Evolutionary conservation across 2,113 vertebrate genomes (phyloP).

Genomic region (Pelmatolapia mariae): DNA sequence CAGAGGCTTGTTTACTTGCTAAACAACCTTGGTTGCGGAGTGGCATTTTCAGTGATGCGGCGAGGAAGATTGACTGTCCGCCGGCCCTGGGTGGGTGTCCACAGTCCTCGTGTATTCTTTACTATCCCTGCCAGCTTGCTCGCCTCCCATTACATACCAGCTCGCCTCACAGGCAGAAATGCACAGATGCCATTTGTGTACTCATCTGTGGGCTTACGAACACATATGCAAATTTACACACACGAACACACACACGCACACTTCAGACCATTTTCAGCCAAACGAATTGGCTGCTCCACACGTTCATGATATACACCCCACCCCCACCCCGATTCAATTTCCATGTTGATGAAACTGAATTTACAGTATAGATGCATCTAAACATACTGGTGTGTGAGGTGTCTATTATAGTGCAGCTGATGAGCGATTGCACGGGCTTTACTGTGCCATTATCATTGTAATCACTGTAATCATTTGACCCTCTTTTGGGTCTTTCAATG

Average conservation of each 20-base stretch:
- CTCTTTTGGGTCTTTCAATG: conserved; percentile 40
- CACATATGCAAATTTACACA: conserved; percentile 34
- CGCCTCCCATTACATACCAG: conserved; percentile 34
- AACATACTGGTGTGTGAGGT: conserved; percentile 30
- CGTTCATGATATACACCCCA: conserved; percentile 27
- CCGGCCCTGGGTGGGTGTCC: conserved; percentile 31
- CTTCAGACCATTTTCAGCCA: conserved; percentile 39
- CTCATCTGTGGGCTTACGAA: conserved; percentile 44
- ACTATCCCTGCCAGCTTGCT: conserved; percentile 35
- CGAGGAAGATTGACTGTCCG: conserved; percentile 58
- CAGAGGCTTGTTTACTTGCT: conserved; percentile 64
- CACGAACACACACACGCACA: neutral
- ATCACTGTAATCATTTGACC: conserved; percentile 64
- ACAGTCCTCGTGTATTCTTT: conserved; percentile 31
- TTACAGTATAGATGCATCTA: conserved; percentile 59
- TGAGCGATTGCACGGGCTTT: conserved; percentile 46
- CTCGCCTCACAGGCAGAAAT: conserved; percentile 28
- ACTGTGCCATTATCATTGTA: conserved; percentile 48
- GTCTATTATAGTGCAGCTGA: conserved; percentile 28
- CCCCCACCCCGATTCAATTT: conserved; percentile 48
- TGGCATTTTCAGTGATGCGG: conserved; percentile 48
- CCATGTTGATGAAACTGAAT: conserved; percentile 63
- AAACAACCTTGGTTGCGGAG: conserved; percentile 55
- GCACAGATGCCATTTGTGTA: conserved; percentile 40
- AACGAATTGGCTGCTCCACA: conserved; percentile 50